phyloP scores from a whole-genome alignment of 2,888 invertebrate genomes.

The Drosophila pseudotakahashii region DNA sequence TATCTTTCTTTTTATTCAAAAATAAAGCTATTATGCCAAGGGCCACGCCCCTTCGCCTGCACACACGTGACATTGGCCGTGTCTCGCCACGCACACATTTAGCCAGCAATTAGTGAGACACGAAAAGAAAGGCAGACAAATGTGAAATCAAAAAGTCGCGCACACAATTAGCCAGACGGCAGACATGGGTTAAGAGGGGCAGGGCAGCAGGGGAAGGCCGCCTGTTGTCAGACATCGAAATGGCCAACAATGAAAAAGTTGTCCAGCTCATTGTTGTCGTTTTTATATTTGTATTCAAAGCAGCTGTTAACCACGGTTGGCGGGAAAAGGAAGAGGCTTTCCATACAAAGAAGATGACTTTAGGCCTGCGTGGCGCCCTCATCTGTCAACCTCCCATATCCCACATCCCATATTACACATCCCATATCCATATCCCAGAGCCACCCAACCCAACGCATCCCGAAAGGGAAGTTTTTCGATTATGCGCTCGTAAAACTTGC shows the following conservation, averaged over 20 bases:
- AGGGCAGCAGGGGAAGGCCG: conserved; percentile 8
- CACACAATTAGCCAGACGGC: conserved; percentile 58
- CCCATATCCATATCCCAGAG: conserved; percentile 1
- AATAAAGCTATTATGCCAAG: conserved; percentile 1
- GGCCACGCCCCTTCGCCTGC: background rate
- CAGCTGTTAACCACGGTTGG: conserved; percentile 45
- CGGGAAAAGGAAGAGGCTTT: background rate
- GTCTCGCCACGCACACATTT: background rate
- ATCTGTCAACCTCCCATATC: conserved; percentile 11
- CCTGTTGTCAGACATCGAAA: conserved; percentile 57
- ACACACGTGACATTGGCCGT: background rate
- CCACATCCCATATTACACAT: background rate
- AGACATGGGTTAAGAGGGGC: conserved; percentile 1
- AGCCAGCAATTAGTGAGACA: conserved; percentile 30
- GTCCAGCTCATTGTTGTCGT: conserved; percentile 37
- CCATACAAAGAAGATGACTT: conserved; percentile 46
- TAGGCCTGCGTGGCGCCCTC: conserved; percentile 43
- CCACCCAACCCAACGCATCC: conserved; percentile 4
- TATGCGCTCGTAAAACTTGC: conserved; percentile 75
- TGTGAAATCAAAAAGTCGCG: conserved; percentile 59
- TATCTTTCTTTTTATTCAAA: too few relatives aligned
- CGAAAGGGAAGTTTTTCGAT: conserved; percentile 70
- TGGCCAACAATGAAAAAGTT: conserved; percentile 54
- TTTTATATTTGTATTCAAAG: conserved; percentile 41
- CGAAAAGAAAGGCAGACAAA: conserved; percentile 38